Conservation (phyloP, 2,113 vertebrate genomes). For the Rhinopomastus cyanomelas region DNA sequence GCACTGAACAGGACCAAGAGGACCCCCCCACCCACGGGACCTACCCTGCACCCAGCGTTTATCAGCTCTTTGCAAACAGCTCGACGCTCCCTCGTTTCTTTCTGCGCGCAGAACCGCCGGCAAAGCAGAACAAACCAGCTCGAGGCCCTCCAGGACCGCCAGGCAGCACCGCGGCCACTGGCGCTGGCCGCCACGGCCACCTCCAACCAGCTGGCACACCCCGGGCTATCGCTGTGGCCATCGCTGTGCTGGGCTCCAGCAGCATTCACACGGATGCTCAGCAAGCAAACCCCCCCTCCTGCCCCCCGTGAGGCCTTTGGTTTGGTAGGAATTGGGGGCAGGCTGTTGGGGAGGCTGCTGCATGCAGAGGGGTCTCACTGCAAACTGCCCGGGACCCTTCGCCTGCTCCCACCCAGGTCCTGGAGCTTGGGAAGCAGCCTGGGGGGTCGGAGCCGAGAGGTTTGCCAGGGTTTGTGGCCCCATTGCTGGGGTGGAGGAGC, state of each 20-base stretch:
- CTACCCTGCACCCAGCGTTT: not conserved
- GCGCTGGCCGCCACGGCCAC: not conserved
- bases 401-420: fast-evolving
- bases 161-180: not conserved
- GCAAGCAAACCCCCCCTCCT: conserved; percentile 13
- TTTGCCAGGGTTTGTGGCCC: not conserved
- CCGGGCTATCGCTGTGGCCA: not conserved
- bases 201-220: not conserved
- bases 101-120: not conserved
- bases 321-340: not conserved
- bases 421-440: not conserved
- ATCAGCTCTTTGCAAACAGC: not conserved
- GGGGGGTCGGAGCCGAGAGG: not conserved
- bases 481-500: fast-evolving
- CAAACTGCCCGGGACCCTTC: fast-evolving
- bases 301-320: not conserved
- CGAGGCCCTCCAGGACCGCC: not conserved
- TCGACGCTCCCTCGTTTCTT: not conserved
- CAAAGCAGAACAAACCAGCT: conserved; percentile 15
- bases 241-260: fast-evolving
- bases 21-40: fast-evolving
- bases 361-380: not conserved
- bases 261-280: conserved; percentile 16
- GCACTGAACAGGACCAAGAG: not conserved
- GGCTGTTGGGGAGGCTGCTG: not conserved